Percentiles rank a stretch among this genome's conserved stretches.
phyloP scores from a whole-genome alignment of 2,797 vertebrate species.

The Falco biarmicus region DNA sequence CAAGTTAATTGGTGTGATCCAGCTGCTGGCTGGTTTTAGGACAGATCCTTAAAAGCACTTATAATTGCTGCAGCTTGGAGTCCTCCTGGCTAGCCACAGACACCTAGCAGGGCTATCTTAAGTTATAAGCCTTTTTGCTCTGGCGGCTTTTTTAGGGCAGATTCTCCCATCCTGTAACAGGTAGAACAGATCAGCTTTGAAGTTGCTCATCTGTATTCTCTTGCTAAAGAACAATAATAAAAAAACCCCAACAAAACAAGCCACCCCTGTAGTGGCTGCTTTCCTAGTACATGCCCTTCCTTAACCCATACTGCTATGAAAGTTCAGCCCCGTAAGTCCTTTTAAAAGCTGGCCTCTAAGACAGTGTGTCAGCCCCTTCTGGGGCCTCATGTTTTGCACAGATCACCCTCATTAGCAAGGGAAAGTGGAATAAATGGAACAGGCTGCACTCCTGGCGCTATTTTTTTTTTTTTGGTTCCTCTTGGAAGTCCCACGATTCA shows the following conservation, averaged over 20 bases:
- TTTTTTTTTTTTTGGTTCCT: not conserved
- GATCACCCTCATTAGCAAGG: constrained; percentile 40
- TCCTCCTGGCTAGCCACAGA: not conserved
- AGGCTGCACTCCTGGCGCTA: not conserved
- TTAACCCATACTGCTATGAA: fast-evolving
- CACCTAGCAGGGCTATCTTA: fast-evolving
- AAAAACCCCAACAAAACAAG: fast-evolving
- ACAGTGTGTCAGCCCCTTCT: not conserved
- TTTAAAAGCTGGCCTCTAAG: not conserved
- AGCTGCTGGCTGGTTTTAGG: not conserved
- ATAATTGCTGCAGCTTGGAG: not conserved
- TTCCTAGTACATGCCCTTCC: not conserved
- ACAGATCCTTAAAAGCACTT: not conserved
- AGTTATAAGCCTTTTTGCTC: not conserved
- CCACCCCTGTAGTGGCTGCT: not conserved
- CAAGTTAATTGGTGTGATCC: not conserved
- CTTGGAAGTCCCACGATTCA: not conserved
- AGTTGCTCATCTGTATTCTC: not conserved
- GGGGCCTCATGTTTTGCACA: constrained; percentile 34
- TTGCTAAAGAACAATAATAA: not conserved
- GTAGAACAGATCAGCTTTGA: not conserved
- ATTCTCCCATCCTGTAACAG: not conserved
- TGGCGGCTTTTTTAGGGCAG: not conserved
- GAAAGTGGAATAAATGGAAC: constrained; percentile 13
- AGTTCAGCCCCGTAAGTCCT: fast-evolving